These are phyloP conservation scores for Dipodomys merriami DNA, from an alignment of 2,113 vertebrate species.

Conservation along the genomic window DNA sequence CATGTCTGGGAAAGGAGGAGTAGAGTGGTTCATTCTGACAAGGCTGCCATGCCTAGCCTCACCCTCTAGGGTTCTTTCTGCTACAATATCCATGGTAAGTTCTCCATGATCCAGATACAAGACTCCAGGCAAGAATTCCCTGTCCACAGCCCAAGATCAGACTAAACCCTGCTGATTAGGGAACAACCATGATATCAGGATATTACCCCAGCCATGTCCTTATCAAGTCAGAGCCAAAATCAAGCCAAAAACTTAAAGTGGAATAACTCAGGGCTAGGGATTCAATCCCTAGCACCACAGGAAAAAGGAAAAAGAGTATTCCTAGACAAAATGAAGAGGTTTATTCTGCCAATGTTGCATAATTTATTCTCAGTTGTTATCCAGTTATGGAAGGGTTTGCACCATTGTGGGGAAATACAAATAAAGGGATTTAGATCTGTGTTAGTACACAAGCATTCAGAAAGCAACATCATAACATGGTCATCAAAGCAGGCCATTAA, in stretches of 20 bases:
- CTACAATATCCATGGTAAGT: not conserved
- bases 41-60: not conserved
- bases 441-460: constrained; percentile 13
- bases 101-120: not conserved
- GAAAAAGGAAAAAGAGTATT: not conserved
- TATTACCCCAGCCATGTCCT: not conserved
- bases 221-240: not conserved
- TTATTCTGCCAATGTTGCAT: not conserved
- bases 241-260: not conserved
- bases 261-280: too few species aligned
- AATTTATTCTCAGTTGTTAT: constrained; percentile 5
- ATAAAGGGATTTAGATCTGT: not conserved
- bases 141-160: not conserved
- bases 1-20: not conserved
- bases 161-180: not conserved
- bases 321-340: not conserved
- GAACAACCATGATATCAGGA: not conserved
- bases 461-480: not conserved
- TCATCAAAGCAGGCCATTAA: not conserved
- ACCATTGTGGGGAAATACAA: constrained; percentile 28
- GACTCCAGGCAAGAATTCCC: not conserved
- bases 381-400: constrained; percentile 43
- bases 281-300: not conserved
- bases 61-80: not conserved
- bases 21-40: not conserved